Evolutionary conservation across 2,797 vertebrate genomes (phyloP).

Genomic region (Lophotriccus pileatus): DNA sequence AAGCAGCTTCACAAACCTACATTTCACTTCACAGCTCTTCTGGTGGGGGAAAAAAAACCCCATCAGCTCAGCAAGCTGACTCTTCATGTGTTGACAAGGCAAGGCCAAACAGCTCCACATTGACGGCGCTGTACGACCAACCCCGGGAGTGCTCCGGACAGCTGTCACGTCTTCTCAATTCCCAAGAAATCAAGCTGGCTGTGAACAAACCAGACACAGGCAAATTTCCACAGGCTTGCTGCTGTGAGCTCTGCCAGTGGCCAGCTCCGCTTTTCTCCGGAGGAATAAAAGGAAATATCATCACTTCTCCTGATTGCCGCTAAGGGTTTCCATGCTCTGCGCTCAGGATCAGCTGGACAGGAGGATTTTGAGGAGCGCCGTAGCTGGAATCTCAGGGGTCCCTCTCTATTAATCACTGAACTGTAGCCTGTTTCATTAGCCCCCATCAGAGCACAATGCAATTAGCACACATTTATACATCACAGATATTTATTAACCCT

Average conservation of each 20-base stretch:
- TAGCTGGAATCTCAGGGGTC: not conserved
- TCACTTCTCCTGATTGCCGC: not conserved
- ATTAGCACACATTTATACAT: not conserved
- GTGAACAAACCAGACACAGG: not conserved
- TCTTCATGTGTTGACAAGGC: rapidly evolving
- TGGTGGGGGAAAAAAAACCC: not conserved
- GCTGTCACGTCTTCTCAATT: not conserved
- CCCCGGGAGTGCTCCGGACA: not conserved
- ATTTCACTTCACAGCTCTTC: not conserved
- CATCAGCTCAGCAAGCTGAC: not conserved
- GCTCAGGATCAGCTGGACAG: not conserved
- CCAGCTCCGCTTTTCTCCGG: not conserved
- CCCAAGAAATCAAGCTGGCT: not conserved
- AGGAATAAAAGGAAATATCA: not conserved
- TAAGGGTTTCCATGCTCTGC: not conserved
- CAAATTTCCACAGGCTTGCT: not conserved
- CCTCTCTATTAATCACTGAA: not conserved
- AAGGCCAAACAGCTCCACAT: not conserved
- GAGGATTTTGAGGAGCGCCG: not conserved
- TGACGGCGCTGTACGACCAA: rapidly evolving
- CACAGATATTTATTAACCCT: not conserved
- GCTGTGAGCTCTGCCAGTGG: not conserved
- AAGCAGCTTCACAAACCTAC: slow-evolving; percentile 9
- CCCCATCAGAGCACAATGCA: not conserved
- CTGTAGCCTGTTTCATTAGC: not conserved